These are phyloP conservation scores for Plebejus melissa DNA, from an alignment of 2,888 invertebrate genomes.

Conservation along the genomic window DNA sequence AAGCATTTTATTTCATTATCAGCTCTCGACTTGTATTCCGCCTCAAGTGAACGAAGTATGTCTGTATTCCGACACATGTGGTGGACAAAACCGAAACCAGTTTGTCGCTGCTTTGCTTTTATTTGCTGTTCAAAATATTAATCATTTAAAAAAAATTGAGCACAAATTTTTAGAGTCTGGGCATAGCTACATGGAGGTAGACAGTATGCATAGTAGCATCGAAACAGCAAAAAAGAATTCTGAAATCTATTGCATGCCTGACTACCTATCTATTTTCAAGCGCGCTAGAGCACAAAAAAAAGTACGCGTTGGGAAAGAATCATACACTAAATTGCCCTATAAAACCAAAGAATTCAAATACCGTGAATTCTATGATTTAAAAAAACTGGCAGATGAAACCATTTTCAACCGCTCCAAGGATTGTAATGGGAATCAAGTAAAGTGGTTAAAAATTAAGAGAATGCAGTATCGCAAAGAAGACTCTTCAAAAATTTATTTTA, in stretches of 20 bases:
- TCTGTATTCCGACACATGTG: conserved; percentile 27
- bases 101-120: conserved; percentile 25
- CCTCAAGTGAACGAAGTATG: conserved; percentile 9
- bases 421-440: conserved; percentile 1
- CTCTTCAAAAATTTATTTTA: conserved; percentile 2
- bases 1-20: conserved; percentile 25
- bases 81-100: conserved; percentile 30
- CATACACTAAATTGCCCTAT: conserved; percentile 7
- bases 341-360: conserved; percentile 4
- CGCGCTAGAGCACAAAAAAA: not conserved
- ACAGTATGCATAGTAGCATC: conserved; percentile 1
- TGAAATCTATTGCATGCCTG: conserved; percentile 1
- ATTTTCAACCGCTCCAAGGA: conserved; percentile 7
- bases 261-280: not conserved
- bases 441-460: conserved; percentile 2
- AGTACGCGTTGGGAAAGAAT: conserved; percentile 5
- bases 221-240: not conserved
- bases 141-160: conserved; percentile 14
- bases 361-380: not conserved
- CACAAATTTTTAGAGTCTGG: conserved; percentile 28
- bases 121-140: not conserved
- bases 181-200: conserved; percentile 21
- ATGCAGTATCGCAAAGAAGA: conserved; percentile 6
- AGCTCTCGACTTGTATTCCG: conserved; percentile 17
- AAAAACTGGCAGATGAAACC: conserved; percentile 1